phyloP scores from a whole-genome alignment of 1,140 invertebrate genomes.

The Hyposmocoma kahamanoa region DNA sequence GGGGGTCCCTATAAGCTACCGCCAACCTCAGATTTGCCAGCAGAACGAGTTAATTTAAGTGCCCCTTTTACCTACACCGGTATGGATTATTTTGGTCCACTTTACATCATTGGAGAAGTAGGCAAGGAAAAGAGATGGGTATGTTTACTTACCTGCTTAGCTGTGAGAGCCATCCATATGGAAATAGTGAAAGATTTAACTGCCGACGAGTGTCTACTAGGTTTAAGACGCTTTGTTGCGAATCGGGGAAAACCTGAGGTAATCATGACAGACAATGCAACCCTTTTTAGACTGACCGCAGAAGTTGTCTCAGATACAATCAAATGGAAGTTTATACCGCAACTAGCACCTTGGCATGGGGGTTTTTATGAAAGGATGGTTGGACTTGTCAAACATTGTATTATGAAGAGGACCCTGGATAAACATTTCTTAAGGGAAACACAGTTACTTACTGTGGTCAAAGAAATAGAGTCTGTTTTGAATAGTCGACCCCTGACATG shows the following conservation, averaged over 20 bases:
- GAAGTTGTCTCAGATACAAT: slow-evolving; percentile 7
- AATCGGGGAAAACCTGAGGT: slow-evolving; percentile 20
- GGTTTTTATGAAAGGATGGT: slow-evolving; percentile 11
- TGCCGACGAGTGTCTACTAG: slow-evolving; percentile 29
- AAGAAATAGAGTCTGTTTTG: slow-evolving; percentile 8
- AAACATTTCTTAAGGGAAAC: slow-evolving; percentile 6
- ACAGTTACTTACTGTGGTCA: slow-evolving; percentile 5
- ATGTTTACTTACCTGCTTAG: slow-evolving; percentile 29
- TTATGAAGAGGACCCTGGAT: slow-evolving; percentile 10
- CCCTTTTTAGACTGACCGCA: slow-evolving; percentile 3
- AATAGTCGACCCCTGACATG: slow-evolving; percentile 7
- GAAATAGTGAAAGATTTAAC: slow-evolving; percentile 32
- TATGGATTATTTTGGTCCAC: slow-evolving; percentile 7
- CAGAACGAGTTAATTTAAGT: slow-evolving; percentile 6
- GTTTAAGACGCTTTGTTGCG: slow-evolving; percentile 32
- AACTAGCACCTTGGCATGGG: slow-evolving; percentile 11
- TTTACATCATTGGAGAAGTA: not conserved
- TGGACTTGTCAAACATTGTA: slow-evolving; percentile 8
- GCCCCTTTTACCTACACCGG: slow-evolving; percentile 9
- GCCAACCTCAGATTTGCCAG: not conserved
- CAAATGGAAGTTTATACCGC: slow-evolving; percentile 11
- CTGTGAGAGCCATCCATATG: slow-evolving; percentile 32
- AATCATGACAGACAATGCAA: slow-evolving; percentile 9
- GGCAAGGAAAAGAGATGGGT: slow-evolving; percentile 33
- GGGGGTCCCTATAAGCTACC: slow-evolving; percentile 10